Percentiles rank a stretch among this genome's conserved stretches.
These are phyloP conservation scores for Netelia melanura DNA, from an alignment of 2,888 invertebrate species.

Conservation along the genomic window DNA sequence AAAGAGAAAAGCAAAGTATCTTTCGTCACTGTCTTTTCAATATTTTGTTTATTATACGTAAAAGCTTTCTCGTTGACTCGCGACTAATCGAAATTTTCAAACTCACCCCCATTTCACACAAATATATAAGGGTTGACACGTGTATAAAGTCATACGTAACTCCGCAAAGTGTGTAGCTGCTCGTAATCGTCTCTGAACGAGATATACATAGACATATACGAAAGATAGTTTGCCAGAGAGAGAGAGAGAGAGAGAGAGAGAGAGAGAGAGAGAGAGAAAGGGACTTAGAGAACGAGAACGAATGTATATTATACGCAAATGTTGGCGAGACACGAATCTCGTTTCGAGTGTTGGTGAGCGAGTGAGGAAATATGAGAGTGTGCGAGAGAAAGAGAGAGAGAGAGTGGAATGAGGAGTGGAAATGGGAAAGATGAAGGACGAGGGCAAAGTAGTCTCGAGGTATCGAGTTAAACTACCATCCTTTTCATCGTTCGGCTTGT, in stretches of 20 bases:
- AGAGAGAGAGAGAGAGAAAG: background rate
- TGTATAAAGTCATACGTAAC: background rate
- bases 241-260: background rate
- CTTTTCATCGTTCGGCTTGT: slow-evolving; percentile 62
- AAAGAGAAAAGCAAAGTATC: no score
- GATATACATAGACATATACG: background rate
- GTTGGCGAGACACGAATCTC: slow-evolving; percentile 19
- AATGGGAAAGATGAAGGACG: slow-evolving; percentile 55
- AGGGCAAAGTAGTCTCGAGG: slow-evolving; percentile 54
- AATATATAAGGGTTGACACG: background rate
- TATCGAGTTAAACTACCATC: slow-evolving; percentile 62
- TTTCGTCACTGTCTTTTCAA: no score
- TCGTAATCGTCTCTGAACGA: slow-evolving; percentile 53
- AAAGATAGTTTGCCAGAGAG: background rate
- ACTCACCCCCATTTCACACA: background rate
- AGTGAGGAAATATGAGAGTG: slow-evolving; percentile 56
- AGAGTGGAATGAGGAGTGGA: slow-evolving; percentile 48
- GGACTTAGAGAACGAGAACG: background rate
- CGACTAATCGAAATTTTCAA: no score
- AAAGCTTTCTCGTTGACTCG: no score
- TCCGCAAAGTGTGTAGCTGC: background rate
- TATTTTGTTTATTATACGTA: no score
- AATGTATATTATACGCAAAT: slow-evolving; percentile 25
- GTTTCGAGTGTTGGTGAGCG: background rate
- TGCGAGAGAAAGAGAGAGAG: slow-evolving; percentile 54